phyloP scores from a whole-genome alignment of 2,888 invertebrate genomes.

The Julus scanicus region DNA sequence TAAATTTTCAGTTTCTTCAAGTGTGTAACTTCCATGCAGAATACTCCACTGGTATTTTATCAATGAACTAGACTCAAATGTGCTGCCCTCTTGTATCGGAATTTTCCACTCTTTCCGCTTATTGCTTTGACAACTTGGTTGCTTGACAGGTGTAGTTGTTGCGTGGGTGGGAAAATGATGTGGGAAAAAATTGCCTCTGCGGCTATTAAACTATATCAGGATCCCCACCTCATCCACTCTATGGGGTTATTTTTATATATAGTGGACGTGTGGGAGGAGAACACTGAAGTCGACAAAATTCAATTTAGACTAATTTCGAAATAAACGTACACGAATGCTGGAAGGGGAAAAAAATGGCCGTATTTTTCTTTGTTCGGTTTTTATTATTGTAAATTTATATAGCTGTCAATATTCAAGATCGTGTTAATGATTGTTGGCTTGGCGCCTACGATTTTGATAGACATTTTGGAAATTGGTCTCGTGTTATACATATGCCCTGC shows the following conservation, averaged over 20 bases:
- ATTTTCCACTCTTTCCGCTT: background rate
- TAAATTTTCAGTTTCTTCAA: too few species aligned
- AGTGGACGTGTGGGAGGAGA: background rate
- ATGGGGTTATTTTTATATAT: conserved; percentile 10
- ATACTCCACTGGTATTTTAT: background rate
- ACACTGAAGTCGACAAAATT: background rate
- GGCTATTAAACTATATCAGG: conserved; percentile 30
- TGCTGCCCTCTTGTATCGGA: background rate
- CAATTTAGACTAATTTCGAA: conserved; percentile 39
- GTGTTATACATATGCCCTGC: conserved; percentile 22
- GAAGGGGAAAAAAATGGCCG: conserved; percentile 8
- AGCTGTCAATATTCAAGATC: conserved; percentile 23
- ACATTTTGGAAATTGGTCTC: conserved; percentile 4
- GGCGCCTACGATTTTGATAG: conserved; percentile 42
- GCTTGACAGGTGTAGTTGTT: conserved; percentile 37
- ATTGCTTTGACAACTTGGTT: background rate
- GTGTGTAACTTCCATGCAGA: too few species aligned
- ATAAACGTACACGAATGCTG: background rate
- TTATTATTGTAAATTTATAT: conserved; percentile 35
- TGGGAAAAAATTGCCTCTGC: conserved; percentile 32
- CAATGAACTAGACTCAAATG: background rate
- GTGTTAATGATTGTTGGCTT: conserved; percentile 3
- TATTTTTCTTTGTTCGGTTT: conserved; percentile 26
- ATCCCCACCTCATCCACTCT: conserved; percentile 24
- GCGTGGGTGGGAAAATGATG: background rate